Evolutionary conservation across 2,113 vertebrate genomes (phyloP).

Genomic region (Paracanthobrama guichenoti): DNA sequence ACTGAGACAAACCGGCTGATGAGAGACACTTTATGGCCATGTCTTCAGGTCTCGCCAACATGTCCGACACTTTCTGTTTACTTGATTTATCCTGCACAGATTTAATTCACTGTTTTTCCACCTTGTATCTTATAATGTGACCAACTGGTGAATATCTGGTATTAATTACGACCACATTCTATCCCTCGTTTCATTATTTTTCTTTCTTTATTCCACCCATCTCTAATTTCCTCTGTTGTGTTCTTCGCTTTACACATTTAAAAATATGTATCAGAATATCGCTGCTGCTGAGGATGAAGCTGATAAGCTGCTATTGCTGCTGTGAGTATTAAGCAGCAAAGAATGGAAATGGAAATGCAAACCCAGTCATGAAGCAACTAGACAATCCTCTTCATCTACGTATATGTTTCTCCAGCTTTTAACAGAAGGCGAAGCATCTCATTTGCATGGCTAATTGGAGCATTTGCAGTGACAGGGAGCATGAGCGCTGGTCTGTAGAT

Average conservation of each 20-base stretch:
- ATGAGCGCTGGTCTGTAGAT: conserved; percentile 36
- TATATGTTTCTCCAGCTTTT: conserved; percentile 36
- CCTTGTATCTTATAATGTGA: not conserved
- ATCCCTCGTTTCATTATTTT: not conserved
- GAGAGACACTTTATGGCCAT: conserved; percentile 15
- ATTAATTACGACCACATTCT: not conserved
- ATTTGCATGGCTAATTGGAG: conserved; percentile 56
- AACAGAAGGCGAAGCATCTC: conserved; percentile 28
- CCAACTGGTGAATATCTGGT: not conserved
- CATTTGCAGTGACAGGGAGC: conserved; percentile 27
- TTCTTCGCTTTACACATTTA: not conserved
- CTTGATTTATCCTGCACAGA: not conserved
- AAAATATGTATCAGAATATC: conserved; percentile 36
- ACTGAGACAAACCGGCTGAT: not conserved
- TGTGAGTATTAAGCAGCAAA: not conserved
- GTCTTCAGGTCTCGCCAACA: not conserved
- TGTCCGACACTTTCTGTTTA: not conserved
- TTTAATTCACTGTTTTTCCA: not conserved
- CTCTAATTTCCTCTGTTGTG: not conserved
- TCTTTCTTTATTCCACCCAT: not conserved
- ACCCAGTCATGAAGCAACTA: conserved; percentile 47
- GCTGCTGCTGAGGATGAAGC: conserved; percentile 29
- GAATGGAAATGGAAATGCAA: conserved; percentile 47
- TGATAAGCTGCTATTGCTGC: conserved; percentile 17
- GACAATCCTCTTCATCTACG: conserved; percentile 13